These are phyloP conservation scores for Entomobrya proxima DNA, from an alignment of 2,888 invertebrate genomes.

Conservation along the genomic window DNA sequence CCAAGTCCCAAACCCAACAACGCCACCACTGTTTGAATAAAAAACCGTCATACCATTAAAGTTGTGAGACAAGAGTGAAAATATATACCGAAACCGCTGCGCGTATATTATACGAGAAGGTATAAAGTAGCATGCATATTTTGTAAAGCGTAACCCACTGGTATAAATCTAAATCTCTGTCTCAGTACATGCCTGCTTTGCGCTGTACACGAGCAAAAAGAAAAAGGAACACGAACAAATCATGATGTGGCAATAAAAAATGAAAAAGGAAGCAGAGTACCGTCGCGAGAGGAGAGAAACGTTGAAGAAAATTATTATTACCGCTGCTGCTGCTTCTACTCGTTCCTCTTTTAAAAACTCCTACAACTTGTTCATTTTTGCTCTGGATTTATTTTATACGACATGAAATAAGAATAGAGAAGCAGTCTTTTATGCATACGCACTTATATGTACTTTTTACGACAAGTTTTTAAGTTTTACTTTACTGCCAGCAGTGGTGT, in stretches of 20 bases:
- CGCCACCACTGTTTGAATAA: too few species aligned
- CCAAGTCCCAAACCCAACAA: background rate
- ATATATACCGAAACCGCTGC: background rate
- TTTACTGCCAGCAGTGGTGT: background rate
- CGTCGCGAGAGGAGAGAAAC: background rate
- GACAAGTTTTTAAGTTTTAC: background rate
- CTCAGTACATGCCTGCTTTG: background rate
- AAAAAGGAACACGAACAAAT: conserved; percentile 36
- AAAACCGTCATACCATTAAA: conserved; percentile 6
- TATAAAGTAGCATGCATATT: too few species aligned
- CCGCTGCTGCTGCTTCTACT: background rate
- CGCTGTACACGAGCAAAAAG: background rate
- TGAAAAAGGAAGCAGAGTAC: conserved; percentile 7
- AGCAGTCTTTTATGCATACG: background rate
- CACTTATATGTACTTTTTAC: conserved; percentile 11
- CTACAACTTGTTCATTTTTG: background rate
- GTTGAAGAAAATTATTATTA: conserved; percentile 3
- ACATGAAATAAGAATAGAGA: background rate
- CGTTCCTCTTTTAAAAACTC: background rate
- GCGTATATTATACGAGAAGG: too few species aligned
- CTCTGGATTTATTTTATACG: conserved; percentile 44
- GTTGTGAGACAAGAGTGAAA: background rate
- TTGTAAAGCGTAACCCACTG: background rate
- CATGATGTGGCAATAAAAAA: conserved; percentile 36
- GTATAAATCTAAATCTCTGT: background rate